phyloP scores from a whole-genome alignment of 2,113 vertebrate species.

The Lethenteron reissneri region DNA sequence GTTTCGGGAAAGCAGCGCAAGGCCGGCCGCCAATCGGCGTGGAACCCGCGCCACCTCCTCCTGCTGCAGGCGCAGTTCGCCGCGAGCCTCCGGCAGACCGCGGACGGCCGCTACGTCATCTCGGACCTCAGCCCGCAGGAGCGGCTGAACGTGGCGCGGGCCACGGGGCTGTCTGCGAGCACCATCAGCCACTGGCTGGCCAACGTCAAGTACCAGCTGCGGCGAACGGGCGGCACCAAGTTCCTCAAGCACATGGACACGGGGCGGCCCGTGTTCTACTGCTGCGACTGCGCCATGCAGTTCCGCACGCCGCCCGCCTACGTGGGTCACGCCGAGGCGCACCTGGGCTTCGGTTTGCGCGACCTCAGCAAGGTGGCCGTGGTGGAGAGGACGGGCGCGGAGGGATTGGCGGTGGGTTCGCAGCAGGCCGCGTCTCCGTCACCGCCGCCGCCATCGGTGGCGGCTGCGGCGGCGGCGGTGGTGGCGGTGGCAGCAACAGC shows the following conservation, averaged over 20 bases:
- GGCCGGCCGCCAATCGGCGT: slow-evolving; percentile 80
- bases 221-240: slow-evolving; percentile 96
- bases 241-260: slow-evolving; percentile 98
- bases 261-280: slow-evolving; percentile 95
- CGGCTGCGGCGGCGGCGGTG: slow-evolving; percentile 65
- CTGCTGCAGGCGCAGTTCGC: slow-evolving; percentile 97
- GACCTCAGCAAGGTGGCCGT: slow-evolving; percentile 83
- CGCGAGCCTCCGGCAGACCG: slow-evolving; percentile 76
- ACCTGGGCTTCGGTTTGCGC: slow-evolving; percentile 83
- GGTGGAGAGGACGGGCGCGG: slow-evolving; percentile 69
- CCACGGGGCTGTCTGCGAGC: slow-evolving; percentile 95
- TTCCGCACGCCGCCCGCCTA: slow-evolving; percentile 95
- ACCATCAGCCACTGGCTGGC: slow-evolving; percentile 99
- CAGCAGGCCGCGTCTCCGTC: slow-evolving; percentile 73
- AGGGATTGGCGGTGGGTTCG: slow-evolving; percentile 67
- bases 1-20: slow-evolving; percentile 88
- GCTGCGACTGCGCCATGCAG: slow-evolving; percentile 92
- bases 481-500: slow-evolving; percentile 75
- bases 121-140: slow-evolving; percentile 97
- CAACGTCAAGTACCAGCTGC: slow-evolving; percentile 96
- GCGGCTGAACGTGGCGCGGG: slow-evolving; percentile 93
- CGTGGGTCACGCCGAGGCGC: slow-evolving; percentile 87
- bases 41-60: slow-evolving; percentile 96
- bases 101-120: slow-evolving; percentile 87
- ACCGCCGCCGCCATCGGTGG: slow-evolving; percentile 36